These are phyloP conservation scores for Drosophila birchii DNA, from an alignment of 2,888 invertebrate genomes.

Conservation along the genomic window DNA sequence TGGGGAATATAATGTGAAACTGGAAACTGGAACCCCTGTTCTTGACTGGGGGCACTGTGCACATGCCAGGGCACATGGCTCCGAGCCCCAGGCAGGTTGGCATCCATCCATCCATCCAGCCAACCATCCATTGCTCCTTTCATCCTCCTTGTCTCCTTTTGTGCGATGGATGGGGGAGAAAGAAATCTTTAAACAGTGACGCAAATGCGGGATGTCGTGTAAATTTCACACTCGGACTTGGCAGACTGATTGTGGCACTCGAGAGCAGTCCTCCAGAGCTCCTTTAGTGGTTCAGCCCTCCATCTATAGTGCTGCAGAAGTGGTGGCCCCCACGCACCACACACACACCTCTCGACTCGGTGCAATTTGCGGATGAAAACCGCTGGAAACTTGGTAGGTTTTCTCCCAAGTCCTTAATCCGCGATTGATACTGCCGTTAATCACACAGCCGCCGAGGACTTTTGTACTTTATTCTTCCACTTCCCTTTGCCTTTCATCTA, in stretches of 20 bases:
- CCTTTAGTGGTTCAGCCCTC: neutral
- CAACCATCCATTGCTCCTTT: slow-evolving; percentile 16
- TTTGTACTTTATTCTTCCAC: neutral
- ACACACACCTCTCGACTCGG: neutral
- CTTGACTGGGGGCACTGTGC: slow-evolving; percentile 18
- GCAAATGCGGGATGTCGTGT: slow-evolving; percentile 59
- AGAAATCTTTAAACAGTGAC: slow-evolving; percentile 63
- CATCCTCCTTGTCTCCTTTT: slow-evolving; percentile 29
- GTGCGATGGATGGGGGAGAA: slow-evolving; percentile 5
- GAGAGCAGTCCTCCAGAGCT: slow-evolving; percentile 26
- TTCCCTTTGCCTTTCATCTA: slow-evolving; percentile 1
- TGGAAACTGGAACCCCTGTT: neutral
- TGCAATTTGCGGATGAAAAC: slow-evolving; percentile 35
- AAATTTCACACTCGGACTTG: slow-evolving; percentile 48
- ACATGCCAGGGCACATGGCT: slow-evolving; percentile 35
- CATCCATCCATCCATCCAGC: slow-evolving; percentile 13
- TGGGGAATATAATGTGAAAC: neutral
- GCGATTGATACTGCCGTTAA: slow-evolving; percentile 35
- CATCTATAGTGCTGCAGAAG: slow-evolving; percentile 4
- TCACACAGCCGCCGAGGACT: slow-evolving; percentile 12
- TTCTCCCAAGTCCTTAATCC: slow-evolving; percentile 21
- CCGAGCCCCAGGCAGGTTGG: slow-evolving; percentile 8
- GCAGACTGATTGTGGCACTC: slow-evolving; percentile 51
- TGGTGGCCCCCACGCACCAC: neutral
- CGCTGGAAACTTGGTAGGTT: slow-evolving; percentile 32